Evolutionary conservation across 2,888 invertebrate species (phyloP), one percentile per base, ranked within the genome.

Genomic region (Caprella mutica): DNA sequence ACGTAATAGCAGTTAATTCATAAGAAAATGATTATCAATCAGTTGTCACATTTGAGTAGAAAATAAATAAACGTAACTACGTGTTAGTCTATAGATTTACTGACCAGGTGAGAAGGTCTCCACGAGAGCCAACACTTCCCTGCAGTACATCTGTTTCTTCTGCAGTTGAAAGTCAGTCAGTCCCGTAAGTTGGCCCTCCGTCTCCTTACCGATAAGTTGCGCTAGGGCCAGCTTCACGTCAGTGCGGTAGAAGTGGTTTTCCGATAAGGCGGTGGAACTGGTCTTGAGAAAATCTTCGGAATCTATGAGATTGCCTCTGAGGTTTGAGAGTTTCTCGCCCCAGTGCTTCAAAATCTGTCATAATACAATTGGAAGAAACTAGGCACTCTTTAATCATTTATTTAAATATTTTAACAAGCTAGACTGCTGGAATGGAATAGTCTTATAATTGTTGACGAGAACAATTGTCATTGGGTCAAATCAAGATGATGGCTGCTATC

Each of bases 281-380:
- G 38, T 23, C 24, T 51, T 48, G 24, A 65, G 54, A 51, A 61
- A 65, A 2, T 50, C 26, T 29, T 65, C 65, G 14, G 61, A 60
- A 12, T 58, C 51, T 5, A 26, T 9, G 8, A 61, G 40, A 26
- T 60, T 63, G 21, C 63, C 56, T 42, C 59, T 60, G 5, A 66
- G 52, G 12, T 30, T 51, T 5, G 66, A 57, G 4, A 67, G 57
- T 38, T 67, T 65, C 46, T 67, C 61, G 5, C 67, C 67, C 35
- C 60, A 52, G 19, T 44, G 23, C 42, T 61, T 52, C 29, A 65
- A 26, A 21, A 56, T 56, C 23, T 35, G 39, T 12, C 35, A 21
- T 19, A 56, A 56, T 27, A 43, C 39, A 12, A 33, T 12, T 12
- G 35, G 35, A 33, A 12, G 35, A 33, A 33, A 9, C 9, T 33